Percentiles rank a stretch among this genome's conserved stretches.
Conservation (phyloP, 2,888 invertebrate genomes). For the Diachrysia chrysitis region DNA sequence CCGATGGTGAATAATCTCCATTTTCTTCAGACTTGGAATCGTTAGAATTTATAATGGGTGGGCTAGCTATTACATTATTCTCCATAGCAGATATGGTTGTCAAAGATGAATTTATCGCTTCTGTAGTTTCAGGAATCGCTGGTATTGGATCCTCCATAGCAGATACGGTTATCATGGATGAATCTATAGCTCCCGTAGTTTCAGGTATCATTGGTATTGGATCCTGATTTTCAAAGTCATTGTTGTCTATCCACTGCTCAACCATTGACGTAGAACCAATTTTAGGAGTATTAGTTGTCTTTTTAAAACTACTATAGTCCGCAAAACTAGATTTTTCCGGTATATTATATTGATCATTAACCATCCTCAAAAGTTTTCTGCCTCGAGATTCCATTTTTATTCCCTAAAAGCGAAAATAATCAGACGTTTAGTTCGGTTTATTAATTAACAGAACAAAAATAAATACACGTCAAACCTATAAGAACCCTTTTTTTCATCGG, state of each 20-base stretch:
- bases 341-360: constrained; percentile 27
- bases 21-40: constrained; percentile 25
- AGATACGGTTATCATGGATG: constrained; percentile 9
- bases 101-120: constrained; percentile 7
- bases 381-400: constrained; percentile 33
- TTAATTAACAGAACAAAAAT: constrained; percentile 30
- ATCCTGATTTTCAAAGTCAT: constrained; percentile 15
- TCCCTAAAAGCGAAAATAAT: constrained; percentile 30
- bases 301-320: constrained; percentile 22
- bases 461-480: constrained; percentile 26
- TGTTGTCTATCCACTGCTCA: constrained; percentile 19
- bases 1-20: constrained; percentile 43
- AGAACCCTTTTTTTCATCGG: constrained; percentile 12
- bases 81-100: constrained; percentile 11
- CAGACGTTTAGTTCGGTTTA: constrained; percentile 24
- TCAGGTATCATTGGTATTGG: constrained; percentile 5
- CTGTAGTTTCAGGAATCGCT: constrained; percentile 7
- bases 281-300: constrained; percentile 7
- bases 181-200: constrained; percentile 5
- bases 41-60: constrained; percentile 28
- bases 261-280: constrained; percentile 20
- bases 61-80: constrained; percentile 16
- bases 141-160: constrained; percentile 9
- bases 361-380: constrained; percentile 36
- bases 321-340: constrained; percentile 24